Base-by-base conservation (phyloP, 2,113 vertebrate species). In the Ranitomeya imitator region DNA sequence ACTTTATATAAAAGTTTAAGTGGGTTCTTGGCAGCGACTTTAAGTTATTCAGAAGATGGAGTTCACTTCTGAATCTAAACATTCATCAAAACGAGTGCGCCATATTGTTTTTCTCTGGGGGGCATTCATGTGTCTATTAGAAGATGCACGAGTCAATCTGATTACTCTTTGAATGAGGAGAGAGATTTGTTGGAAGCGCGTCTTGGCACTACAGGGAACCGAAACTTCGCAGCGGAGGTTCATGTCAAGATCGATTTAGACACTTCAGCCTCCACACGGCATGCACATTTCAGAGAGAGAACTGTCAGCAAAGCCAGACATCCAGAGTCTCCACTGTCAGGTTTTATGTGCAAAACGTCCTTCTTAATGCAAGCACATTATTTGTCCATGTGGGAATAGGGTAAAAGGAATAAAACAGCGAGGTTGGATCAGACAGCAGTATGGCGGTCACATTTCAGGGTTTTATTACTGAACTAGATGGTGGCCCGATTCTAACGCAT, bases 221-320 rank as follows among this genome's bases (percentile, higher is more conserved):
- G 18, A n/a, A 37, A 52, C 78, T 78, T 52, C 9, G 73, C 77
- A 80, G 61, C 23, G 57, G 77, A 14, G 45, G 65, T 79, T 37
- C 19, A 80, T 45, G 85, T 86, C 85, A 79, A 63, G 60, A 86
- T 55, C 85, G 57, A 79, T 79, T 86, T 14, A 69, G 85, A 80
- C 63, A 26, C 76, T 69, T 52, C 85, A 86, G 80, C 77, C 77
- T 69, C 76, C 52, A 71, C 23, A 86, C 37, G 65, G 55, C 59
- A 80, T 86, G 85, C 26, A 78, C 51, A 65, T 67, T 59, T 79
- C 51, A 57, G 26, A 67, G 51, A 86, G 73, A 1, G 60, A 15
- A 31, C 77, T 59, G 85, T 31, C 61, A 69, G 60, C 45, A 52
- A 51, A 31, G 15, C 77, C 5, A 76, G 79, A 61, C n/a, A 60